A percentile compares a stretch with the other conserved stretches of the same genome.
Evolutionary conservation across 1,140 invertebrate species (phyloP).

Genomic region (Uloborus diversus): DNA sequence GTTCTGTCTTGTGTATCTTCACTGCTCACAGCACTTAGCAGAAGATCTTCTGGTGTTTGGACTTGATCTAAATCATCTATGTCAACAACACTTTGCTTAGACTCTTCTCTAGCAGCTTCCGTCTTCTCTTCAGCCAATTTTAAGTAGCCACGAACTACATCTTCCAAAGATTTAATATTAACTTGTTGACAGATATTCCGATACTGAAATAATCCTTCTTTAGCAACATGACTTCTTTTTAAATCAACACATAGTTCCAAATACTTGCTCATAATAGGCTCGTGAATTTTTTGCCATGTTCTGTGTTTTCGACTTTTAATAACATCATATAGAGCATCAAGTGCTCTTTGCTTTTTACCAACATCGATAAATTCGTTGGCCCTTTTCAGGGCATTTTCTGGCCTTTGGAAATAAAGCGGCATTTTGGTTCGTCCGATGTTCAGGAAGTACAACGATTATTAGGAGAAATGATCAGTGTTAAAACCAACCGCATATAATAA

Average conservation of each 20-base stretch:
- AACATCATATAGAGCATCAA: constrained; percentile 99
- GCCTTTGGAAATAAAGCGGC: constrained; percentile 94
- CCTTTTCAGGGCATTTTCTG: constrained; percentile 96
- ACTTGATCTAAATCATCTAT: constrained; percentile 98
- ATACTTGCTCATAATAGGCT: constrained; percentile 99
- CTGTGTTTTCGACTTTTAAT: constrained; percentile 97
- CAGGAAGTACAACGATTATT: too few relatives aligned
- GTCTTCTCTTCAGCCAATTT: constrained; percentile 95
- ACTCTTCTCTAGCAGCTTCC: constrained; percentile 91
- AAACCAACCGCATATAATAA: too few relatives aligned
- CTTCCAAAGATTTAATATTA: constrained; percentile 93
- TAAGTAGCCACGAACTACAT: constrained; percentile 92
- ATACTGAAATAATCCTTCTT: constrained; percentile 99
- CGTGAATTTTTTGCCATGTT: constrained; percentile 96
- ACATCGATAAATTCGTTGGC: constrained; percentile 78
- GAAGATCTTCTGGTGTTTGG: constrained; percentile 87
- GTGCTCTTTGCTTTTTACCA: constrained; percentile 88
- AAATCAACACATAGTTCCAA: constrained; percentile 97
- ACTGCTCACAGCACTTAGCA: constrained; percentile 90
- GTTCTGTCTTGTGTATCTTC: constrained; percentile 97
- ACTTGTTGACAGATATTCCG: constrained; percentile 98
- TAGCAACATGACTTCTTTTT: constrained; percentile 97
- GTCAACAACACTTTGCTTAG: constrained; percentile 87
- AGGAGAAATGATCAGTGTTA: too few relatives aligned
- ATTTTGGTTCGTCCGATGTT: constrained; percentile 66